Conservation (phyloP, 2,888 invertebrate genomes). For the Meandrusa payeni region DNA sequence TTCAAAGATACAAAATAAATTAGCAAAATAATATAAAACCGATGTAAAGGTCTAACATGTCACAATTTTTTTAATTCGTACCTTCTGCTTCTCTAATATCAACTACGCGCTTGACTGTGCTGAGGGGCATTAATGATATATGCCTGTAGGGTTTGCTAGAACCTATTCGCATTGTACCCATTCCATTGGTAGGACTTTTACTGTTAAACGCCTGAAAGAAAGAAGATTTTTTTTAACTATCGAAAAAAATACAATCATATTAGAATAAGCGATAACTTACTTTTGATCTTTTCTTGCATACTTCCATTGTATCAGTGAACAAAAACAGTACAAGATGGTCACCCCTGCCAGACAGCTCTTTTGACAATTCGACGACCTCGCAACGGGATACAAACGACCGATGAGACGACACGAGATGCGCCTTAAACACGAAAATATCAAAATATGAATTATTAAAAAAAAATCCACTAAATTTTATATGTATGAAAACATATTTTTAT, state of each 20-base stretch:
- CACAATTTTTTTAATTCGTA: too few relatives aligned
- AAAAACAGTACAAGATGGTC: constrained; percentile 93
- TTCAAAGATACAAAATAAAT: too few relatives aligned
- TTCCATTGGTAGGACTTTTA: constrained; percentile 82
- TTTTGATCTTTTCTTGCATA: constrained; percentile 92
- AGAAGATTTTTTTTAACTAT: not conserved
- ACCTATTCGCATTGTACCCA: constrained; percentile 80
- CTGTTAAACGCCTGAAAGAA: constrained; percentile 68
- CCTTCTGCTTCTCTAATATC: constrained; percentile 94
- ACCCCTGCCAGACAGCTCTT: constrained; percentile 92
- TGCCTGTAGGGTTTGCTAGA: constrained; percentile 94
- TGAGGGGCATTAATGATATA: constrained; percentile 92
- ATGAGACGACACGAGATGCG: constrained; percentile 95
- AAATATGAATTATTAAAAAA: too few relatives aligned
- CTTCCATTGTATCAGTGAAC: constrained; percentile 97
- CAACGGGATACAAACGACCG: constrained; percentile 92
- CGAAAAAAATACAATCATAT: not conserved
- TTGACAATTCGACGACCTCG: constrained; percentile 93
- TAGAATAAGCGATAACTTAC: constrained; percentile 47
- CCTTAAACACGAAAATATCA: constrained; percentile 68
- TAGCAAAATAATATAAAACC: too few relatives aligned
- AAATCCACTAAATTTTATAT: too few relatives aligned
- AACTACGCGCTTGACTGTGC: constrained; percentile 93
- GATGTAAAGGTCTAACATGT: too few relatives aligned
- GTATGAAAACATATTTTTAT: too few relatives aligned